A percentile compares a stretch with the other conserved stretches of the same genome.
Conservation (phyloP, 2,888 invertebrate genomes). For the Dinocampus coccinellae region DNA sequence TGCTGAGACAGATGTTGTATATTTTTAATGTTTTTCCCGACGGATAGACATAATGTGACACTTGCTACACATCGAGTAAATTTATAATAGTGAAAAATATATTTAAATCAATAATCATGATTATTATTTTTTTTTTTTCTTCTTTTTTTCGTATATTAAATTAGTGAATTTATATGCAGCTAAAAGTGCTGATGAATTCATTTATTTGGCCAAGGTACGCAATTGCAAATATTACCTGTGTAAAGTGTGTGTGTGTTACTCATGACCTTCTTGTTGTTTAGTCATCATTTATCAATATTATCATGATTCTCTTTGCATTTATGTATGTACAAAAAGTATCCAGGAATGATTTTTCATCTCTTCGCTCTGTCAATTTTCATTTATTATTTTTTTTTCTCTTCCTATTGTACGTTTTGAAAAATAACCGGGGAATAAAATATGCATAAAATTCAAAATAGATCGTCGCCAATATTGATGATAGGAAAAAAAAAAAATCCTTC, state of each 20-base stretch:
- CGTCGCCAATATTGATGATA: no score
- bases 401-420: neutral
- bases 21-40: neutral
- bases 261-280: conserved; percentile 7
- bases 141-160: no score
- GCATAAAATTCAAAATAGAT: neutral
- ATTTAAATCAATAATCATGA: neutral
- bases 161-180: neutral
- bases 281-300: conserved; percentile 8
- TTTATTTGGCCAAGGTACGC: neutral
- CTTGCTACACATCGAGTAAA: neutral
- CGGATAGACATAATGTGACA: neutral
- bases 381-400: neutral
- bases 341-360: neutral
- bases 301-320: neutral
- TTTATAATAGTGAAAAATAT: neutral
- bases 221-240: neutral
- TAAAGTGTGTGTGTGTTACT: neutral
- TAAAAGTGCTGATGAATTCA: neutral
- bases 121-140: no score
- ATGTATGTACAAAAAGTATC: neutral
- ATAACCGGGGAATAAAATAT: neutral
- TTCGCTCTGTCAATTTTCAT: neutral
- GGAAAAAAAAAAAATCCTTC: no score
- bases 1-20: neutral